Base-by-base conservation (phyloP, 2,888 invertebrate species). In the Ophioninae sp. region DNA sequence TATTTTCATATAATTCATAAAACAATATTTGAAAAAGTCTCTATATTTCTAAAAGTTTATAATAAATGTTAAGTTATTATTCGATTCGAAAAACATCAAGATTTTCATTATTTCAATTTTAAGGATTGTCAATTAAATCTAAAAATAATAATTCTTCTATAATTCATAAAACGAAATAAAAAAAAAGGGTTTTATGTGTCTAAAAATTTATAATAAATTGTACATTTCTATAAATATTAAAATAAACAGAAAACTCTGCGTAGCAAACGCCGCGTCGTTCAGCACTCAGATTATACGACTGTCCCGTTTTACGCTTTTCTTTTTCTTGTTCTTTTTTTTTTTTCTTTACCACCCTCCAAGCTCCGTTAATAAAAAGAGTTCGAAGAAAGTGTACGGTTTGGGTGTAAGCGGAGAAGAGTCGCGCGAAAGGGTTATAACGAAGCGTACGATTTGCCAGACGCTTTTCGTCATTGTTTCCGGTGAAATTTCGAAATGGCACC, bases 331-430 rank as follows among this genome's bases (percentile, higher is more conserved):
- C 68, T 69, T 41, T 63, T 76, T 71, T 61, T 71, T 65, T 65
- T 44, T 30, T 74, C 65, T 75, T 75, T 79, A 79, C 72, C 22
- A 56, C 20, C 44, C 44, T 75, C 63, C 80, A 80, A 83, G 67
- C 73, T 44, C 72, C 67, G 76, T 77, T 79, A 83, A 80, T 83
- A 83, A 83, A 83, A 76, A 30, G 67, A 8, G 23, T 39, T 20
- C 51, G 69, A 79, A 65, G 51, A 75, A 75, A 58, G 69, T 73
- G 8, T 56, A 75, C 3, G 51, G 20, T 56, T 22, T 9, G 76
- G 51, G 13, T 56, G 5, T 44, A 44, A 13, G 44, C 44, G 23
- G 8, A 65, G 22, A 22, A 37, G 17, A 51, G 20, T 22, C 39
- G 51, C 8, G 73, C 41, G 72, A 69, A 83, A 79, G 76, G 83